Conservation (phyloP, 2,888 invertebrate genomes). For the Tetanocera ferruginea region DNA sequence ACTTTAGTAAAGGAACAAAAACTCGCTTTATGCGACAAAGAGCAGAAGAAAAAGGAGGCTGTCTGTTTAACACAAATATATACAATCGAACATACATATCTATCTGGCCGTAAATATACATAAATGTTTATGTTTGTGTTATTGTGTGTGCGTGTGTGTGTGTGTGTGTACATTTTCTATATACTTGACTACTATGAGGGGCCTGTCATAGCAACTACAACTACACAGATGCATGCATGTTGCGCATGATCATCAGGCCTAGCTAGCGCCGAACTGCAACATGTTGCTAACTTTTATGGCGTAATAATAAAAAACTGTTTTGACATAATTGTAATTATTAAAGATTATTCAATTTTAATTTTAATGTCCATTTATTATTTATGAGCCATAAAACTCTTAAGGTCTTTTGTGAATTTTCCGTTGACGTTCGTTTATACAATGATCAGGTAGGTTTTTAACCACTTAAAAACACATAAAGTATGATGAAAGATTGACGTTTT, state of each 20-base stretch:
- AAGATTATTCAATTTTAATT: slow-evolving; percentile 8
- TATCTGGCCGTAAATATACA: not conserved
- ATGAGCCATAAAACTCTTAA: slow-evolving; percentile 21
- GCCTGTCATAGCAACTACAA: slow-evolving; percentile 23
- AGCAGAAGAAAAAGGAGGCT: not conserved
- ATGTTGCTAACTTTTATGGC: slow-evolving; percentile 29
- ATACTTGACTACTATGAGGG: slow-evolving; percentile 20
- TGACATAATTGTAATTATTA: not conserved
- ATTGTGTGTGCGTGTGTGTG: not conserved
- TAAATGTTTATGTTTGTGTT: not conserved
- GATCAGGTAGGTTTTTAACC: not conserved
- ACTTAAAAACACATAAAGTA: not conserved
- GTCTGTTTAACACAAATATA: not conserved
- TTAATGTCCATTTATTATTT: slow-evolving; percentile 27
- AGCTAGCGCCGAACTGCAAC: not conserved
- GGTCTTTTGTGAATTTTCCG: not conserved
- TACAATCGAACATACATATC: not conserved
- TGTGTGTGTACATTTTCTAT: not conserved
- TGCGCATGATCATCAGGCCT: not conserved
- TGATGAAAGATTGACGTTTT: slow-evolving; percentile 20
- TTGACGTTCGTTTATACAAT: not conserved
- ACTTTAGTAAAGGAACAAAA: too few relatives aligned
- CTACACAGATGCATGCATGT: not conserved
- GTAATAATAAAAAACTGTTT: not conserved
- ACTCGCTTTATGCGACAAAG: not conserved